Conservation (phyloP, 2,797 vertebrate genomes). For the Megaceryle alcyon region DNA sequence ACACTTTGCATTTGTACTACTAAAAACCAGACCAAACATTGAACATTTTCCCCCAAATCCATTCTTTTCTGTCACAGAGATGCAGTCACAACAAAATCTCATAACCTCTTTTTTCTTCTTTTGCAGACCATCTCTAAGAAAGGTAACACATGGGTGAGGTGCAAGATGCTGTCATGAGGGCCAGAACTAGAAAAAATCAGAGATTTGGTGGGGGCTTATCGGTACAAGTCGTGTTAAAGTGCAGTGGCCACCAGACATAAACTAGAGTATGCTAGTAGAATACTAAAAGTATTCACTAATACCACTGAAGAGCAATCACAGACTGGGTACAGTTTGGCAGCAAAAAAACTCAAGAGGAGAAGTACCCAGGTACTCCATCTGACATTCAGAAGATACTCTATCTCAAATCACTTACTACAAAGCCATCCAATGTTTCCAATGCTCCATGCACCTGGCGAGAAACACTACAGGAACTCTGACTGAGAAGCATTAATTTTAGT, state of each 20-base stretch:
- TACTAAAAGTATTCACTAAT: neutral
- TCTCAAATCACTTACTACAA: neutral
- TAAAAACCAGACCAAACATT: constrained; percentile 19
- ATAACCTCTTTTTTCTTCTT: neutral
- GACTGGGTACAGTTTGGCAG: neutral
- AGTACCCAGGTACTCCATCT: neutral
- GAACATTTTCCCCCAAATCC: neutral
- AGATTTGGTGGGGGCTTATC: neutral
- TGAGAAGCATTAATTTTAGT: neutral
- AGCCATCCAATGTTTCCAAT: neutral
- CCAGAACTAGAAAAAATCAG: neutral
- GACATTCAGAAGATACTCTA: neutral
- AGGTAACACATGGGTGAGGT: neutral
- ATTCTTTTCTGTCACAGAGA: neutral
- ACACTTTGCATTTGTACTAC: constrained; percentile 44
- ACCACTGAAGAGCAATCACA: neutral
- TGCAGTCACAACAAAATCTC: neutral
- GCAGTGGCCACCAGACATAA: neutral
- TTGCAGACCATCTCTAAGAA: neutral
- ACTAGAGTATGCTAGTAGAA: neutral
- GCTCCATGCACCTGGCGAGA: neutral
- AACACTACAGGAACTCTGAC: neutral
- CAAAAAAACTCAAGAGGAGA: neutral
- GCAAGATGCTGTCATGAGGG: neutral
- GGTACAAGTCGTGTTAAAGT: neutral